Percentiles rank a stretch among this genome's conserved stretches.
Evolutionary conservation across 2,113 vertebrate species (phyloP).

Genomic region (Hippocampus mohnikei): DNA sequence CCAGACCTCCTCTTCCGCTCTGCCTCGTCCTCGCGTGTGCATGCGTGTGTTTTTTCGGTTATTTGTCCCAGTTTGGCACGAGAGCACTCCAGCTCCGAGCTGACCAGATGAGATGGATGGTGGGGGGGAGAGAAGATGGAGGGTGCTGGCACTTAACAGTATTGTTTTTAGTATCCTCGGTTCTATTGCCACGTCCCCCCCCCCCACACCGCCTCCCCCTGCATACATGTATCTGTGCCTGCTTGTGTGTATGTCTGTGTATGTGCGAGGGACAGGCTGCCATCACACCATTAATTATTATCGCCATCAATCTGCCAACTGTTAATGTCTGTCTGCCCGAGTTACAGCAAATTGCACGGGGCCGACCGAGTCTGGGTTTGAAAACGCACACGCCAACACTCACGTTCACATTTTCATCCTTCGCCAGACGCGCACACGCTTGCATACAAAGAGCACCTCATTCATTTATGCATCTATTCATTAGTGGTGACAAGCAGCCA

Average conservation of each 20-base stretch:
- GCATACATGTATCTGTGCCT: constrained; percentile 29
- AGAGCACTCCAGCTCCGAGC: constrained; percentile 45
- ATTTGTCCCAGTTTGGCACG: constrained; percentile 61
- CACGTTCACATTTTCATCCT: constrained; percentile 23
- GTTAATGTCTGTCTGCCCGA: constrained; percentile 51
- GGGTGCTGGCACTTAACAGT: constrained; percentile 61
- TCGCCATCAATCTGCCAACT: constrained; percentile 45
- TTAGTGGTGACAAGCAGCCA: constrained; percentile 72
- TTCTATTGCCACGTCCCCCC: constrained; percentile 42
- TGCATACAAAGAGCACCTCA: constrained; percentile 48
- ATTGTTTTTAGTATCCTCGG: constrained; percentile 61
- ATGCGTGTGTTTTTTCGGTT: constrained; percentile 30
- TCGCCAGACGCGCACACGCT: constrained; percentile 17
- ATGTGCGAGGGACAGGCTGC: constrained; percentile 17
- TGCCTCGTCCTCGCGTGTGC: background rate
- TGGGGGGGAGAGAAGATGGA: constrained; percentile 53
- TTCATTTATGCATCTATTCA: constrained; percentile 75
- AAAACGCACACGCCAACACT: constrained; percentile 8
- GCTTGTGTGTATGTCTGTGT: constrained; percentile 3
- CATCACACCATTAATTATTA: constrained; percentile 55
- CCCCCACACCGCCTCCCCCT: constrained; percentile 43
- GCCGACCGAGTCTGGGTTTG: constrained; percentile 3
- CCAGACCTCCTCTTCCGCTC: constrained; percentile 34
- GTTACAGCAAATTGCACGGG: constrained; percentile 38
- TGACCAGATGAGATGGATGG: constrained; percentile 45